A percentile compares a stretch with the other conserved stretches of the same genome.
These are phyloP conservation scores for Xiphydria camelus DNA, from an alignment of 2,888 invertebrate species.

Conservation along the genomic window DNA sequence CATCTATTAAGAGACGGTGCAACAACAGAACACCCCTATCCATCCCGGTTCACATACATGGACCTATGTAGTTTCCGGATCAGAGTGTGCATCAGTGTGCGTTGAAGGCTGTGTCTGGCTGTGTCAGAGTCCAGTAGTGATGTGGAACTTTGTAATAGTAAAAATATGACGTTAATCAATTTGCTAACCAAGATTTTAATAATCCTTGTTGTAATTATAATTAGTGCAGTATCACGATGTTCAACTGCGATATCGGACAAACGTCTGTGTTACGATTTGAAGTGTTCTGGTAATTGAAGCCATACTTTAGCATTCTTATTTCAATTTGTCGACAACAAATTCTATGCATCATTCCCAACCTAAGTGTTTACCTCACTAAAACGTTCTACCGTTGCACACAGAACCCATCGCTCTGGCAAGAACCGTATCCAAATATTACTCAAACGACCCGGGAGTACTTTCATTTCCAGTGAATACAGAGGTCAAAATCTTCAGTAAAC, in stretches of 20 bases:
- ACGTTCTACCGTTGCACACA: slow-evolving; percentile 45
- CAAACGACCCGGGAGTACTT: slow-evolving; percentile 63
- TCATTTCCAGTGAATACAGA: slow-evolving; percentile 65
- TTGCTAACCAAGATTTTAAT: slow-evolving; percentile 33
- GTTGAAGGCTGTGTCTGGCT: slow-evolving; percentile 15
- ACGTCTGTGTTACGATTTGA: slow-evolving; percentile 71
- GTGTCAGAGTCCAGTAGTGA: slow-evolving; percentile 44
- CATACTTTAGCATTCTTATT: slow-evolving; percentile 43
- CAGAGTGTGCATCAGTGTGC: slow-evolving; percentile 11
- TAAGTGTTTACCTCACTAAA: too few species aligned
- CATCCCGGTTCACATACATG: too few species aligned
- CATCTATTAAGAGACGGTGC: too few species aligned
- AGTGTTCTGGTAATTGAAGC: slow-evolving; percentile 68
- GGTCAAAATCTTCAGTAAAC: slow-evolving; percentile 71
- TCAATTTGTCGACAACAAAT: slow-evolving; percentile 39
- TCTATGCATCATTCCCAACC: too few species aligned
- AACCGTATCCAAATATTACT: slow-evolving; percentile 63
- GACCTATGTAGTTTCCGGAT: too few species aligned
- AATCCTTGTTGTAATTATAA: slow-evolving; percentile 34
- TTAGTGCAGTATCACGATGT: slow-evolving; percentile 32
- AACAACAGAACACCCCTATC: too few species aligned
- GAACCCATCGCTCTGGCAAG: slow-evolving; percentile 67
- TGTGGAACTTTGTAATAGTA: slow-evolving; percentile 50
- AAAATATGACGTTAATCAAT: slow-evolving; percentile 49
- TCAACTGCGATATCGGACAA: slow-evolving; percentile 64